Percentiles rank a stretch among this genome's conserved stretches.
Conservation (phyloP, 2,888 invertebrate species). For the Sturmia bella region DNA sequence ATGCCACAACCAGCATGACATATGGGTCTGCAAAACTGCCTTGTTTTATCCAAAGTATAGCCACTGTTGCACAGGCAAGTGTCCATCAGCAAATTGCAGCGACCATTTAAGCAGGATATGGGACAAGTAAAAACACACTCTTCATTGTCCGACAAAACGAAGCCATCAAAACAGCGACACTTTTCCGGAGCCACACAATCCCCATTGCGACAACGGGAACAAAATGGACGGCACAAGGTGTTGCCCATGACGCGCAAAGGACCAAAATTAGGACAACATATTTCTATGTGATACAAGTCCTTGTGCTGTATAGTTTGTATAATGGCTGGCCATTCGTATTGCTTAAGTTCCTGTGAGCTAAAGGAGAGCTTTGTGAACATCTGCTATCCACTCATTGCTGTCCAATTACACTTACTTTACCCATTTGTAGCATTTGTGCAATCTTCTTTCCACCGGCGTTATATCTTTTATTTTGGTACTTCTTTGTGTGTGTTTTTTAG, state of each 20-base stretch:
- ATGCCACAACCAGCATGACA: slow-evolving; percentile 82
- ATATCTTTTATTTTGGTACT: slow-evolving; percentile 39
- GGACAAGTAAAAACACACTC: slow-evolving; percentile 80
- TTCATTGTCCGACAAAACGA: slow-evolving; percentile 77
- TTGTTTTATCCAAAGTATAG: slow-evolving; percentile 83
- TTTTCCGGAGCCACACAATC: slow-evolving; percentile 76
- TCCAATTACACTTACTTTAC: slow-evolving; percentile 40
- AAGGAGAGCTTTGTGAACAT: neutral
- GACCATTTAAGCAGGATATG: slow-evolving; percentile 83
- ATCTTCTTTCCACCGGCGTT: slow-evolving; percentile 50
- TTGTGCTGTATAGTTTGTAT: slow-evolving; percentile 79
- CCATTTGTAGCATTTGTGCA: slow-evolving; percentile 64
- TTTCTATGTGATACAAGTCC: slow-evolving; percentile 85
- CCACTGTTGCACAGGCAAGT: slow-evolving; percentile 87
- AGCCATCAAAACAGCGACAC: slow-evolving; percentile 79
- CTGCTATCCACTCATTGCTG: neutral
- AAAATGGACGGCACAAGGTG: slow-evolving; percentile 75
- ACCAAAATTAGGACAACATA: slow-evolving; percentile 88
- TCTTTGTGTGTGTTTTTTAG: neutral
- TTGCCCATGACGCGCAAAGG: slow-evolving; percentile 72
- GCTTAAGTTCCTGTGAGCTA: slow-evolving; percentile 49
- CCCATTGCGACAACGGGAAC: slow-evolving; percentile 78
- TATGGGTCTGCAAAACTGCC: slow-evolving; percentile 85
- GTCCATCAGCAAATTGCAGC: slow-evolving; percentile 84
- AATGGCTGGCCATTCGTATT: slow-evolving; percentile 57